Percentiles rank a stretch among this genome's conserved stretches.
Evolutionary conservation across 2,888 invertebrate species (phyloP).

Genomic region (Encarsia formosa): DNA sequence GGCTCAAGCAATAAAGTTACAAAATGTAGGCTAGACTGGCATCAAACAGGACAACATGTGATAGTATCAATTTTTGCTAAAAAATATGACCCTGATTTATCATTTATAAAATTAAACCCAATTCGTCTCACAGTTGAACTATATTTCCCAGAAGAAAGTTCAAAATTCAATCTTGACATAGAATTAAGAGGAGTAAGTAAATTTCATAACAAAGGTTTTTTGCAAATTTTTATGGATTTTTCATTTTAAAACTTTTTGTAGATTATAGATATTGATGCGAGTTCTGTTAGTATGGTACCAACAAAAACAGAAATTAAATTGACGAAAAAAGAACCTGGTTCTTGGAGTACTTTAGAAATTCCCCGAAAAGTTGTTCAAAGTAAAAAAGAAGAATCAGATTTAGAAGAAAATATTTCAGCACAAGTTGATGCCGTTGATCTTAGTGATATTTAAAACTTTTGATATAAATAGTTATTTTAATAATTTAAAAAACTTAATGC

Average conservation of each 20-base stretch:
- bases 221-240: background rate
- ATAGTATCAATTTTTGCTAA: conserved; percentile 89
- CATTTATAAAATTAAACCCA: conserved; percentile 77
- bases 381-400: conserved; percentile 32
- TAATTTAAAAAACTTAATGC: conserved; percentile 20
- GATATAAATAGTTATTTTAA: conserved; percentile 4
- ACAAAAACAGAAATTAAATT: conserved; percentile 92
- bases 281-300: conserved; percentile 74
- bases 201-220: conserved; percentile 1
- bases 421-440: conserved; percentile 68
- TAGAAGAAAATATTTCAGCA: conserved; percentile 51
- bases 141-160: conserved; percentile 74
- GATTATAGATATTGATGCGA: conserved; percentile 71
- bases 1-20: conserved; percentile 55
- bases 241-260: conserved; percentile 49
- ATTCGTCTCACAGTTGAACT: conserved; percentile 72
- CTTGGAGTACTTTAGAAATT: conserved; percentile 75
- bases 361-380: conserved; percentile 47
- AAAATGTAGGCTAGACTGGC: conserved; percentile 89
- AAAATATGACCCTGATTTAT: conserved; percentile 74
- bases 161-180: conserved; percentile 69
- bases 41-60: conserved; percentile 83
- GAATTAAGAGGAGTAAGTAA: conserved; percentile 76
- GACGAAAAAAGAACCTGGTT: conserved; percentile 78
- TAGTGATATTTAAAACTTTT: conserved; percentile 58